Evolutionary conservation across 2,797 vertebrate genomes (phyloP), one percentile per base, ranked within the genome.

Genomic region (Synanceia verrucosa): DNA sequence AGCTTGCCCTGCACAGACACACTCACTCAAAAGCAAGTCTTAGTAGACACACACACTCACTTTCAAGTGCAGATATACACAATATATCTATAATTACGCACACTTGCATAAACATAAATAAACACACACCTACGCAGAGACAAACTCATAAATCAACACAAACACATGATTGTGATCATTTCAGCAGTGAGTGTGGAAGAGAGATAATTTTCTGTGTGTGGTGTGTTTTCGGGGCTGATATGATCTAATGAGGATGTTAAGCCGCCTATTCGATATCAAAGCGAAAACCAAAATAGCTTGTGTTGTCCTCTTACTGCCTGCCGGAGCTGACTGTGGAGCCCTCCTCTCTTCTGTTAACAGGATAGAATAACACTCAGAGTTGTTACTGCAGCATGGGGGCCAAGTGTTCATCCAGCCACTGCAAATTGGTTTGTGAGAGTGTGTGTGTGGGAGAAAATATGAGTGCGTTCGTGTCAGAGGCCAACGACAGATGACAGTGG

Each of bases 241-340:
- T 50, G 83, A 89, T 89, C 88, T 89, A 90, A 90, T 90, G 84
- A 89, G 79, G 81, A 76, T 69, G 85, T 84, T 89, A 91, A 89
- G 83, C 89, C 10, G 52, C 60, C 84, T 79, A 86, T 85, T 88
- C 67, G 78, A 86, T 91, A 89, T 91, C 84, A 88, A 89, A 86
- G 86, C 3, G 2, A 78, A 58, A 87, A 83, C 81, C 58, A 36
- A 81, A 88, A 90, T 86, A 83, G 83, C 78, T 72, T 13, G 36
- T 82, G 80, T 85, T 87, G 86, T 89, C 79, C 78, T 87, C 74
- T 64, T 71, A 79, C 70, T 81, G 71, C 55, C 70, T 78, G 80
- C 76, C 37, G 70, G 70, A 77, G 76, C 80, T 16, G 47, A 72
- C 77, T 46, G 82, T 77, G 70, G 79, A 84, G 55, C 76, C 73